Evolutionary conservation across 2,113 vertebrate species (phyloP).

Genomic region (Albula goreensis): DNA sequence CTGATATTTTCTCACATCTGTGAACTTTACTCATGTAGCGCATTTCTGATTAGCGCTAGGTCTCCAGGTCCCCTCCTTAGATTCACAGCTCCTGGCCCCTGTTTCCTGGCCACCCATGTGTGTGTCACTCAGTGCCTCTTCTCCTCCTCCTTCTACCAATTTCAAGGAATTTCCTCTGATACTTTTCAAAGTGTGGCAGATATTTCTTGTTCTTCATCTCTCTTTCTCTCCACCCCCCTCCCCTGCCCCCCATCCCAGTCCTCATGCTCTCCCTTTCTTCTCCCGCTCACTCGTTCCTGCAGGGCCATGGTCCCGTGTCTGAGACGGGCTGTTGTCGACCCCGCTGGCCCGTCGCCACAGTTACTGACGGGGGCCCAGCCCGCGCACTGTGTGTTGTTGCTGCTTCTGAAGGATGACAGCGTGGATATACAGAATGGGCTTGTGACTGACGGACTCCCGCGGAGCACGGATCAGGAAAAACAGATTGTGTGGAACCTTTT

Average conservation of each 20-base stretch:
- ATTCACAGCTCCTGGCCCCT: conserved; percentile 73
- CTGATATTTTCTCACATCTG: conserved; percentile 81
- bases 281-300: conserved; percentile 1
- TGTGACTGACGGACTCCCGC: neutral
- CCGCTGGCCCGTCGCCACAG: neutral
- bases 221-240: neutral
- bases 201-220: conserved; percentile 60
- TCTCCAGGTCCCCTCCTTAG: conserved; percentile 63
- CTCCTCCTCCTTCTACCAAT: conserved; percentile 69
- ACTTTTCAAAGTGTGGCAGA: conserved; percentile 80
- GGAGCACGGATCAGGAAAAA: neutral
- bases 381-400: neutral
- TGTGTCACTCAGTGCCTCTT: conserved; percentile 59
- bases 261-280: conserved; percentile 13
- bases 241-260: neutral
- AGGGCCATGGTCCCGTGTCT: too few relatives aligned
- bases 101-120: conserved; percentile 89
- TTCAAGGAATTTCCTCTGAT: conserved; percentile 81
- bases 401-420: neutral
- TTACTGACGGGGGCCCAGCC: neutral
- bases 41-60: conserved; percentile 69
- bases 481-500: conserved; percentile 1
- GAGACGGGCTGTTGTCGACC: neutral
- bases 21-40: neutral
- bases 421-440: neutral